phyloP scores from a whole-genome alignment of 1,140 invertebrate species.

The Drosophila subpulchrella region DNA sequence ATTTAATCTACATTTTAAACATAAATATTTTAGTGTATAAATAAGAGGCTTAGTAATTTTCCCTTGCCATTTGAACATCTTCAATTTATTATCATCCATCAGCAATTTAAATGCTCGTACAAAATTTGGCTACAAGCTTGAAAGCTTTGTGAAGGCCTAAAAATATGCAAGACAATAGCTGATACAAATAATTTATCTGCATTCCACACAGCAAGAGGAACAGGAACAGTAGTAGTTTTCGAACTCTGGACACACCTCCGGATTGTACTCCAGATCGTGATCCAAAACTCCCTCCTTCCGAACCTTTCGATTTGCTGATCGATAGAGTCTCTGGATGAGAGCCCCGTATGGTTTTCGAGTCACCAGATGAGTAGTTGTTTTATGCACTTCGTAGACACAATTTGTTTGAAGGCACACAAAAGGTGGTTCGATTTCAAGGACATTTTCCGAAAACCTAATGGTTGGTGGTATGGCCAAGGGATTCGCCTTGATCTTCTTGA shows the following conservation, averaged over 20 bases:
- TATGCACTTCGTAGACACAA: conserved; percentile 16
- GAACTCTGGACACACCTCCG: background rate
- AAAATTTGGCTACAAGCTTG: conserved; percentile 2
- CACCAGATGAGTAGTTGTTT: background rate
- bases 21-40: background rate
- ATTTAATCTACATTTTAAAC: no score
- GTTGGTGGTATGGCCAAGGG: background rate
- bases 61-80: background rate
- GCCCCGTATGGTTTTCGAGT: background rate
- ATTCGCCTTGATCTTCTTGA: background rate
- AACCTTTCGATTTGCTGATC: background rate
- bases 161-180: conserved; percentile 22
- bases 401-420: conserved; percentile 3
- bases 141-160: conserved; percentile 10
- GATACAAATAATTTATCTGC: conserved; percentile 2
- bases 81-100: background rate
- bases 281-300: background rate
- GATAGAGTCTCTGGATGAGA: conserved; percentile 26
- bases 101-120: conserved; percentile 1
- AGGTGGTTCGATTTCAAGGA: background rate
- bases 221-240: conserved; percentile 15
- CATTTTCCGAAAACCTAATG: background rate
- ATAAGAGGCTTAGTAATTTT: background rate
- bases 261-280: background rate
- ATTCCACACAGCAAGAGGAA: conserved; percentile 7